Conservation (phyloP, 2,797 vertebrate genomes). For the Betta splendens region DNA sequence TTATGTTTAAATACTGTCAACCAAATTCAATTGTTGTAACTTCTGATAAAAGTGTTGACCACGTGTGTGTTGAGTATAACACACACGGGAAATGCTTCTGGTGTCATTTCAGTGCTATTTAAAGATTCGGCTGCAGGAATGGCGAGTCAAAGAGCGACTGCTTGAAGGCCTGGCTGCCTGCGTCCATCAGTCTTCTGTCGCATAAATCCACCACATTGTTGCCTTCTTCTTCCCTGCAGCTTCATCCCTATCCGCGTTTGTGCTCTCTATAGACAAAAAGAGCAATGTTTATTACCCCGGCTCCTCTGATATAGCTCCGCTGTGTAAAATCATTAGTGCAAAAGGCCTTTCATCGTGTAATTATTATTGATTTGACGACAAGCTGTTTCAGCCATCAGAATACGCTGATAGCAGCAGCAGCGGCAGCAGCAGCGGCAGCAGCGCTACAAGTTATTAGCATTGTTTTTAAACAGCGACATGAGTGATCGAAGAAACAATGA, state of each 20-base stretch:
- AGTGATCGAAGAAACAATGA: slow-evolving; percentile 36
- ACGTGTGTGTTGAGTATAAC: not conserved
- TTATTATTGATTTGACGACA: slow-evolving; percentile 81
- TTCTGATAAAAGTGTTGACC: slow-evolving; percentile 21
- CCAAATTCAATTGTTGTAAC: slow-evolving; percentile 20
- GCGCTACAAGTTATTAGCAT: slow-evolving; percentile 61
- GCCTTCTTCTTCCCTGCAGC: slow-evolving; percentile 25
- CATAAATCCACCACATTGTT: slow-evolving; percentile 3
- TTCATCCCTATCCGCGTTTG: not conserved
- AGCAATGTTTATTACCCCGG: slow-evolving; percentile 57
- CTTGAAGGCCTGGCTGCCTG: not conserved
- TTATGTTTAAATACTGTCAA: slow-evolving; percentile 23
- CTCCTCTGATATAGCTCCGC: slow-evolving; percentile 58
- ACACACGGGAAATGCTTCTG: not conserved
- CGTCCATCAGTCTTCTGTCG: not conserved
- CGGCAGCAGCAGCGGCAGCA: slow-evolving; percentile 44
- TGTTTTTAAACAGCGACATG: slow-evolving; percentile 49
- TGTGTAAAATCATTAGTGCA: slow-evolving; percentile 65
- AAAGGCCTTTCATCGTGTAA: slow-evolving; percentile 70
- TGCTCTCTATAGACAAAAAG: slow-evolving; percentile 45
- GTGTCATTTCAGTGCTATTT: not conserved
- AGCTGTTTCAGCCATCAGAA: slow-evolving; percentile 57
- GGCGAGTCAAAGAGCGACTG: slow-evolving; percentile 2
- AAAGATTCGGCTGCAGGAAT: slow-evolving; percentile 5
- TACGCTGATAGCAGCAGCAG: slow-evolving; percentile 44